Percentiles rank a stretch among this genome's conserved stretches.
phyloP scores from a whole-genome alignment of 2,797 vertebrate species.

The Falco concolor region DNA sequence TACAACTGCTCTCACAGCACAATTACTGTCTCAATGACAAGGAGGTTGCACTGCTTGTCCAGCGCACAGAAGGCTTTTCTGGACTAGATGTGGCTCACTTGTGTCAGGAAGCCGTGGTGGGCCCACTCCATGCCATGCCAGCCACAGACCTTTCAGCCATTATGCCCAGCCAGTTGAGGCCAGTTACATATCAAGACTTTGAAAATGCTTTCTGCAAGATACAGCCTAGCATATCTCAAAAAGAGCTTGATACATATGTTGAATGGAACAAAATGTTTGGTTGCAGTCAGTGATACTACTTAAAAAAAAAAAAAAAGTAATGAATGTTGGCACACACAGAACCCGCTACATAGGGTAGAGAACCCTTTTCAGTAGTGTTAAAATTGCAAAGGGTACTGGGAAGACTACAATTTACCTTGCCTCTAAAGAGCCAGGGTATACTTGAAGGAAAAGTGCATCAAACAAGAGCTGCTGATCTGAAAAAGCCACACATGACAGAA shows the following conservation, averaged over 20 bases:
- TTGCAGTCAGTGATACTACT: constrained; percentile 91
- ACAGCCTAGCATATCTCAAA: constrained; percentile 98
- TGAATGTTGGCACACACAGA: constrained; percentile 80
- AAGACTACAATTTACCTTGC: constrained; percentile 77
- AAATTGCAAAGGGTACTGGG: constrained; percentile 80
- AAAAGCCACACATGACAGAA: constrained; percentile 79
- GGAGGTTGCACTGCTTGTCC: constrained; percentile 95
- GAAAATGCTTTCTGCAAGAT: constrained; percentile 99
- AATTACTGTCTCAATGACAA: constrained; percentile 99
- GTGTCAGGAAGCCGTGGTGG: constrained; percentile 94
- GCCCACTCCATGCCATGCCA: constrained; percentile 90
- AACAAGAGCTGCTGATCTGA: constrained; percentile 78
- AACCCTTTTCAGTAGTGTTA: constrained; percentile 82
- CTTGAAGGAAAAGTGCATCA: constrained; percentile 82
- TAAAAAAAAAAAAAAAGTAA: constrained; percentile 56
- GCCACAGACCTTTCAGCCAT: constrained; percentile 90
- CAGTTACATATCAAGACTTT: constrained; percentile 98
- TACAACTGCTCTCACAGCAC: constrained; percentile 98
- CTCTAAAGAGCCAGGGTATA: constrained; percentile 81
- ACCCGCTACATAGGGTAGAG: constrained; percentile 77
- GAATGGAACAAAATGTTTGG: constrained; percentile 99
- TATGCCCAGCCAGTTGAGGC: constrained; percentile 93
- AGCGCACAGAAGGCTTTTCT: constrained; percentile 98
- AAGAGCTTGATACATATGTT: constrained; percentile 97
- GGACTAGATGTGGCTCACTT: constrained; percentile 94